Conservation (phyloP, 2,113 vertebrate genomes). For the Passer montanus region DNA sequence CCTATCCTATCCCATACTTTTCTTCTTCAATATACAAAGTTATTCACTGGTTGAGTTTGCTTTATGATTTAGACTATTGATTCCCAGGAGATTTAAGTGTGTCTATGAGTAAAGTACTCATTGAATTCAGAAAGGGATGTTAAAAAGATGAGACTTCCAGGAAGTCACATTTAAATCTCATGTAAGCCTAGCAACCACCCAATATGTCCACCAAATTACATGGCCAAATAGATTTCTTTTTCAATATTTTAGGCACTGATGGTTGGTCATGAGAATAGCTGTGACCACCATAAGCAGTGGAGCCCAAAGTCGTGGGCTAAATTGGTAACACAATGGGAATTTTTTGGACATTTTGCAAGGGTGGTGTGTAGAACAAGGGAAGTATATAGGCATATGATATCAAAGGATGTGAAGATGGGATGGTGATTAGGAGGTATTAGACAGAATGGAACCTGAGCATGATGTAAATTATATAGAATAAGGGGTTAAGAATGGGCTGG, state of each 20-base stretch:
- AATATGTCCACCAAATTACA: not conserved
- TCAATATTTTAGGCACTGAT: not conserved
- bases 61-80: not conserved
- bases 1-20: not conserved
- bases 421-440: not conserved
- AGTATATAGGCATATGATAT: not conserved
- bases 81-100: not conserved
- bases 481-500: not conserved
- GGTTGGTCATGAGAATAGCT: not conserved
- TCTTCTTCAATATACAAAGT: not conserved
- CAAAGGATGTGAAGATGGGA: not conserved
- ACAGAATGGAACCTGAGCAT: not conserved
- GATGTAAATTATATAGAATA: not conserved
- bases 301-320: not conserved
- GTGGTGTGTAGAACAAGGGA: not conserved
- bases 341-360: not conserved
- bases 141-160: not conserved
- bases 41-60: not conserved
- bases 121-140: not conserved
- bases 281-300: not conserved
- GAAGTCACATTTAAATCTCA: not conserved
- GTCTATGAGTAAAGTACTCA: not conserved
- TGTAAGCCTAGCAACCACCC: not conserved
- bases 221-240: not conserved
- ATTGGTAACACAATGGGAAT: not conserved